A percentile compares a stretch with the other conserved stretches of the same genome.
phyloP scores from a whole-genome alignment of 1,140 invertebrate species.

The Adelges cooleyi region DNA sequence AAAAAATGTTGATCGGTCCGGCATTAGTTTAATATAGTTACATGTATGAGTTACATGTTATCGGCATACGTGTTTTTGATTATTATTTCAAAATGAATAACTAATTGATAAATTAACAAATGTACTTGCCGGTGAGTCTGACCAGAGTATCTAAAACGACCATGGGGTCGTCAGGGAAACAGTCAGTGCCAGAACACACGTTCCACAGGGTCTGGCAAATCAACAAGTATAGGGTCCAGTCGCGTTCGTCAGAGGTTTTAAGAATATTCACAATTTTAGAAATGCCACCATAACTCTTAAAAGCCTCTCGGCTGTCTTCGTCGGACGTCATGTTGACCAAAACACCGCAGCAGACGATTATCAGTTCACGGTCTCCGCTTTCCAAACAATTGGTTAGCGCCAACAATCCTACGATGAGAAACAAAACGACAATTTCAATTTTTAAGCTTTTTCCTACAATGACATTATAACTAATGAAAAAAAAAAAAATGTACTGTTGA shows the following conservation, averaged over 20 bases:
- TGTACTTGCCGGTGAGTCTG: not conserved
- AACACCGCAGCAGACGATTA: slow-evolving; percentile 52
- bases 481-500: no score
- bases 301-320: not conserved
- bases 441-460: no score
- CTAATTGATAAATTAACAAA: no score
- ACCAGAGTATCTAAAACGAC: not conserved
- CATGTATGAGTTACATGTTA: no score
- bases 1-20: no score
- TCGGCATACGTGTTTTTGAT: no score
- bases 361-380: slow-evolving; percentile 44
- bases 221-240: slow-evolving; percentile 49
- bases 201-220: slow-evolving; percentile 61
- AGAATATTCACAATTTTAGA: slow-evolving; percentile 9
- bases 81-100: no score
- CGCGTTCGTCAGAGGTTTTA: slow-evolving; percentile 36
- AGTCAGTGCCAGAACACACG: slow-evolving; percentile 36
- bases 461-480: no score
- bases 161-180: not conserved
- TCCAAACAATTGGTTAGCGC: slow-evolving; percentile 43
- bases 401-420: slow-evolving; percentile 39
- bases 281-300: slow-evolving; percentile 15
- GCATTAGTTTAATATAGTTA: no score
- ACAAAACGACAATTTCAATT: slow-evolving; percentile 40
- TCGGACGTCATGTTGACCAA: slow-evolving; percentile 47